A percentile compares a stretch with the other conserved stretches of the same genome.
These are phyloP conservation scores for Caenorhabditis virilis DNA, from an alignment of 2,888 invertebrate genomes.

Conservation along the genomic window DNA sequence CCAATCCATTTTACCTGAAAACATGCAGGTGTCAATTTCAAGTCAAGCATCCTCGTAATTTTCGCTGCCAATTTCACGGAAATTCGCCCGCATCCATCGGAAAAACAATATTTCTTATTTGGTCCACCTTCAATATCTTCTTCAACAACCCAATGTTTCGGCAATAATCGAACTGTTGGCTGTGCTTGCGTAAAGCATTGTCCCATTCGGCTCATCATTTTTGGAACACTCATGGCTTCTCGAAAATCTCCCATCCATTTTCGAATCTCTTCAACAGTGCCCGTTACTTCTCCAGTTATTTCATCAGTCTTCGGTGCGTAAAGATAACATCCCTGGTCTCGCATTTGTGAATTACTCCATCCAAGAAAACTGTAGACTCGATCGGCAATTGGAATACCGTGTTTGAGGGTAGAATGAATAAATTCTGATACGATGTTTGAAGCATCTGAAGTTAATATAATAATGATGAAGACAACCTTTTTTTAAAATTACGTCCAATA, in stretches of 20 bases:
- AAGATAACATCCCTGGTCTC: conserved; percentile 66
- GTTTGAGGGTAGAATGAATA: conserved; percentile 42
- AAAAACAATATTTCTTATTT: conserved; percentile 51
- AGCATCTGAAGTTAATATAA: conserved; percentile 24
- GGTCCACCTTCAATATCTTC: conserved; percentile 45
- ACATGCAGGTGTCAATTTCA: conserved; percentile 51
- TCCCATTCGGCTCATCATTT: conserved; percentile 70
- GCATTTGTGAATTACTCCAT: conserved; percentile 67
- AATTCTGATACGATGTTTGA: conserved; percentile 40
- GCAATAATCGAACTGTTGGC: conserved; percentile 36
- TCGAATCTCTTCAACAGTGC: conserved; percentile 41
- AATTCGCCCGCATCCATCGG: conserved; percentile 58
- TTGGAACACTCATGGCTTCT: conserved; percentile 59
- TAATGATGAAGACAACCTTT: not conserved
- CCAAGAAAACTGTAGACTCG: conserved; percentile 59
- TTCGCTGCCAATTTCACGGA: conserved; percentile 20
- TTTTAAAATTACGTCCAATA: conserved; percentile 27
- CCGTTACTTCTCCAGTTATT: conserved; percentile 25
- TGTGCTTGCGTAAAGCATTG: conserved; percentile 69
- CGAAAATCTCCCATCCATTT: conserved; percentile 65
- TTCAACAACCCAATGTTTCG: conserved; percentile 45
- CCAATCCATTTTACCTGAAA: too few species aligned
- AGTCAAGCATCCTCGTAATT: conserved; percentile 29
- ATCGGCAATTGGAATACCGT: conserved; percentile 43
- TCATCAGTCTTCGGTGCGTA: conserved; percentile 40